Percentiles rank a stretch among this genome's conserved stretches.
phyloP scores from a whole-genome alignment of 2,888 invertebrate species.

The Rapana venosa region DNA sequence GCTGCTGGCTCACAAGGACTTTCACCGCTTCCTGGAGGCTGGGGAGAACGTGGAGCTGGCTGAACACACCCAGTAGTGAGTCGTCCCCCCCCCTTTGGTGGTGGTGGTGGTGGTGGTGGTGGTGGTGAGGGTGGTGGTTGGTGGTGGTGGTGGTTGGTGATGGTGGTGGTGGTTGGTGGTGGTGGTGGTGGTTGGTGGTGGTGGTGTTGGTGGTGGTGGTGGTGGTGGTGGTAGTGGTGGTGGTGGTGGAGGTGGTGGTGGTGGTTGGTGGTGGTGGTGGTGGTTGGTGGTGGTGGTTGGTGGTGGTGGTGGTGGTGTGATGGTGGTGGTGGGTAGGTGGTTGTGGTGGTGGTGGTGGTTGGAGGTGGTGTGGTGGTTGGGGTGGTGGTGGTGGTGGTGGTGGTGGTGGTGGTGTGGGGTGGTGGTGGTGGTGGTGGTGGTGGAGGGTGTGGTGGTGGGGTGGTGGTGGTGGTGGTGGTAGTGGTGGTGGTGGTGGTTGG shows the following conservation, averaged over 20 bases:
- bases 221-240: background rate
- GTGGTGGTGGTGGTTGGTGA: background rate
- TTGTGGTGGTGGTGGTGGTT: slow-evolving; percentile 4
- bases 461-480: background rate
- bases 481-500: background rate
- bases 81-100: background rate
- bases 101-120: background rate
- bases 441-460: background rate
- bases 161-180: background rate
- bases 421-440: background rate
- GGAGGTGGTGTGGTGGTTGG: background rate
- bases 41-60: slow-evolving; percentile 31
- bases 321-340: too few relatives aligned
- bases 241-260: background rate
- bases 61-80: slow-evolving; percentile 35
- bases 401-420: background rate
- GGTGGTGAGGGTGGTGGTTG: background rate
- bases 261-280: background rate
- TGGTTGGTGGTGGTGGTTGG: background rate
- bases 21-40: slow-evolving; percentile 37
- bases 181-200: background rate
- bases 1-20: slow-evolving; percentile 25
- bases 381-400: background rate
- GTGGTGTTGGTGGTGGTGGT: background rate
- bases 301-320: background rate